Evolutionary conservation across 2,888 invertebrate species (phyloP).

Genomic region (Gymnoscelis rufifasciata): DNA sequence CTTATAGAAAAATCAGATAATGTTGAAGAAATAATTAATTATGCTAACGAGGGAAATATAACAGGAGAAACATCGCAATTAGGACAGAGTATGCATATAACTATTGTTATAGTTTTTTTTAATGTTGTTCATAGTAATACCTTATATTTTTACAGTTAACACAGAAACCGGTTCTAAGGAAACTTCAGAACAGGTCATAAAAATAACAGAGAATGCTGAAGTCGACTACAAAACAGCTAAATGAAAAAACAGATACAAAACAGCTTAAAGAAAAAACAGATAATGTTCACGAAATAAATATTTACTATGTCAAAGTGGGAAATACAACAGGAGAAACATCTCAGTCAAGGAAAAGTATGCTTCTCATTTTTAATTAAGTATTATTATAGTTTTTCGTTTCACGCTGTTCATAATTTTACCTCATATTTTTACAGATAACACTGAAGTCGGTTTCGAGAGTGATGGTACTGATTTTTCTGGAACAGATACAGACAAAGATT

Average conservation of each 20-base stretch:
- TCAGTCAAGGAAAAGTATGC: conserved; percentile 4
- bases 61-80: conserved; percentile 1
- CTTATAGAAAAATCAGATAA: conserved; percentile 3
- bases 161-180: not conserved
- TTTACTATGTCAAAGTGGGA: conserved; percentile 4
- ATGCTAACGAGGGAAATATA: conserved; percentile 1
- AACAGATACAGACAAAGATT: conserved; percentile 11
- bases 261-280: conserved; percentile 5
- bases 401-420: conserved; percentile 4
- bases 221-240: conserved; percentile 1
- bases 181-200: not conserved
- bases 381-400: conserved; percentile 8
- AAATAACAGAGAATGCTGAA: not conserved
- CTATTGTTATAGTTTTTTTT: not conserved
- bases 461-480: conserved; percentile 13
- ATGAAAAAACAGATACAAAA: conserved; percentile 7
- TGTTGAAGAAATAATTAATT: conserved; percentile 4
- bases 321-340: conserved; percentile 7
- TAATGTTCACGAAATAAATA: conserved; percentile 8
- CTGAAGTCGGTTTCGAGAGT: conserved; percentile 3
- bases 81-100: conserved; percentile 1
- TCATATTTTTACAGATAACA: conserved; percentile 10
- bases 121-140: not conserved
- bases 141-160: not conserved
- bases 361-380: conserved; percentile 4